phyloP scores from a whole-genome alignment of 2,113 vertebrate genomes.

The Piaya cayana region DNA sequence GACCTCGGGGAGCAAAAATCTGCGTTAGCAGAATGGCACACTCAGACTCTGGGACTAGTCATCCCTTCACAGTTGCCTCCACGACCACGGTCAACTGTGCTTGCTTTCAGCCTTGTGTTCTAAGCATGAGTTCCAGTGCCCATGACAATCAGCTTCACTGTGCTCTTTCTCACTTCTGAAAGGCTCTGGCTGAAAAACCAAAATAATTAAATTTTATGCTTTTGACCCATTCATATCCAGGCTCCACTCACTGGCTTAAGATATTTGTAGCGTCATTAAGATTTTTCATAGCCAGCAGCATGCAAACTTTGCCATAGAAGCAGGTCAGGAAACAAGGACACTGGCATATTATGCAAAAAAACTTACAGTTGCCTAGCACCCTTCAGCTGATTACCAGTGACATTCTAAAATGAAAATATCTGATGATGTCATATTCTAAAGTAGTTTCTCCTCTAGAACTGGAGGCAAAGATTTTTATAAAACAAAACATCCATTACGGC shows the following conservation, averaged over 20 bases:
- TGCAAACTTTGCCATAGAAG: not conserved
- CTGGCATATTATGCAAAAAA: not conserved
- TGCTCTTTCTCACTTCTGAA: not conserved
- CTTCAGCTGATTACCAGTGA: not conserved
- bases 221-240: not conserved
- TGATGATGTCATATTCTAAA: not conserved
- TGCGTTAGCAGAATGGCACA: not conserved
- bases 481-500: not conserved
- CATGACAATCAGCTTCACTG: not conserved
- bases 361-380: not conserved
- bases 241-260: not conserved
- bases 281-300: not conserved
- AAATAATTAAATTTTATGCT: not conserved
- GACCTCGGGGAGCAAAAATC: fast-evolving
- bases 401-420: constrained; percentile 18
- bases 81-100: not conserved
- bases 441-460: not conserved
- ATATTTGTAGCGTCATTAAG: not conserved
- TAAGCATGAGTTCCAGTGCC: not conserved
- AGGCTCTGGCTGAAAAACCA: not conserved
- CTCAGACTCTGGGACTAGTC: not conserved
- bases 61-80: not conserved
- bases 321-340: not conserved
- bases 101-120: not conserved
- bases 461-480: not conserved